phyloP scores from a whole-genome alignment of 1,140 invertebrate species.

The Oscheius sp. region DNA sequence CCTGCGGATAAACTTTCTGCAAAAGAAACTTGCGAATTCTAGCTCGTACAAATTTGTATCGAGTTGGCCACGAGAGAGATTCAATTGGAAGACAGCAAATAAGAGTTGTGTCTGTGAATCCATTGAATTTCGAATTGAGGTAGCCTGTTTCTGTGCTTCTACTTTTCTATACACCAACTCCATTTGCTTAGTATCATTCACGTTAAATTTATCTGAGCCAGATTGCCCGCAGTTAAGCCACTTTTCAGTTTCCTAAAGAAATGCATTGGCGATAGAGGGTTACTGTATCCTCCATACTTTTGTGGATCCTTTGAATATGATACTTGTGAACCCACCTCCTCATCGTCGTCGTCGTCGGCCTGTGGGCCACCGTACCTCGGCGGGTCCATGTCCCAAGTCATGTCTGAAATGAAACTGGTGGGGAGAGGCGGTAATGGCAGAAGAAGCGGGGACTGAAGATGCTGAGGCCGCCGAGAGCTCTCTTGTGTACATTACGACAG shows the following conservation, averaged over 20 bases:
- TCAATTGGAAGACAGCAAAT: no score
- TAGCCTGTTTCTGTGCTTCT: not conserved
- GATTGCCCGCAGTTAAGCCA: not conserved
- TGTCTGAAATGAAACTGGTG: constrained; percentile 1
- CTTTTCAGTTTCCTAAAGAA: not conserved
- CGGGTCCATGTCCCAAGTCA: constrained; percentile 10
- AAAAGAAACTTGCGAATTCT: no score
- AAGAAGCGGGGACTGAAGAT: not conserved
- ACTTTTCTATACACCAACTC: not conserved
- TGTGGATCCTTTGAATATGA: no score
- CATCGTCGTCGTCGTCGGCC: constrained; percentile 19
- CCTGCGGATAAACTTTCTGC: no score
- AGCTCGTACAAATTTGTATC: no score
- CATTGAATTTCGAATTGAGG: no score
- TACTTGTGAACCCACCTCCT: not conserved
- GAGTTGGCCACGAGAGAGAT: no score
- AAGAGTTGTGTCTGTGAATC: no score
- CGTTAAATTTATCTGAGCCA: not conserved
- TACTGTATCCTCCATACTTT: no score
- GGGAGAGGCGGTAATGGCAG: not conserved
- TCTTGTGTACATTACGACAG: not conserved
- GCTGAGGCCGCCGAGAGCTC: not conserved
- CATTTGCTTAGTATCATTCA: not conserved
- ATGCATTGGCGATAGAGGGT: not conserved
- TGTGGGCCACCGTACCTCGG: constrained; percentile 35